Conservation (phyloP, 2,113 vertebrate species). For the Dasyurus viverrinus region DNA sequence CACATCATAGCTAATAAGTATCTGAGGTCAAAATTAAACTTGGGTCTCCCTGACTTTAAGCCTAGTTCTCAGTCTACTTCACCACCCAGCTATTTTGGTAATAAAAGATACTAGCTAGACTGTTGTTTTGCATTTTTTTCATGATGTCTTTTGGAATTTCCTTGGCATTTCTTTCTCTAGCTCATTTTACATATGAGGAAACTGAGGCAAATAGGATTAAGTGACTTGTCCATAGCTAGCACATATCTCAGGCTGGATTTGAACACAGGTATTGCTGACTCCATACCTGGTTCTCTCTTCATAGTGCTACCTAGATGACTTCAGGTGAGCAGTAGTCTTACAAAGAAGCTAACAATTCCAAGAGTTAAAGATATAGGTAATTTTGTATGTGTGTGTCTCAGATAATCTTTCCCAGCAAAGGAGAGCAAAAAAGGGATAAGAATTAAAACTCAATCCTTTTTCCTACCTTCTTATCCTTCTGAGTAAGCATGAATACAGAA, state of each 20-base stretch:
- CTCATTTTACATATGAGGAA: neutral
- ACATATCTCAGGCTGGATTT: neutral
- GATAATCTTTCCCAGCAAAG: neutral
- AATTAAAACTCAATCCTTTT: neutral
- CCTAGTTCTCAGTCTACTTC: neutral
- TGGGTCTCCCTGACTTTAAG: neutral
- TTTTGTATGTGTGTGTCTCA: neutral
- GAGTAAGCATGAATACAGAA: slow-evolving; percentile 5
- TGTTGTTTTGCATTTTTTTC: neutral
- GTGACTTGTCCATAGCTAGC: neutral
- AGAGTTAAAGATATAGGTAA: neutral
- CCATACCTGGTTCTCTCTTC: neutral
- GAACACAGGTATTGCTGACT: neutral
- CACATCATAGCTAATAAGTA: neutral
- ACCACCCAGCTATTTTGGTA: neutral
- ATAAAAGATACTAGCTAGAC: neutral
- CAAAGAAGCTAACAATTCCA: neutral
- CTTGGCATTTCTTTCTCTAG: neutral
- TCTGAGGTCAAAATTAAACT: neutral
- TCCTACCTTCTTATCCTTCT: neutral
- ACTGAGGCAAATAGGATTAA: neutral
- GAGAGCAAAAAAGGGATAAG: slow-evolving; percentile 1
- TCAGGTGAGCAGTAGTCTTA: neutral
- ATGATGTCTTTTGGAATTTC: neutral
- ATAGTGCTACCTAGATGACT: neutral